Percentiles rank a stretch among this genome's conserved stretches.
These are phyloP conservation scores for Tupaia tana DNA, from an alignment of 2,113 vertebrate genomes.

Conservation along the genomic window DNA sequence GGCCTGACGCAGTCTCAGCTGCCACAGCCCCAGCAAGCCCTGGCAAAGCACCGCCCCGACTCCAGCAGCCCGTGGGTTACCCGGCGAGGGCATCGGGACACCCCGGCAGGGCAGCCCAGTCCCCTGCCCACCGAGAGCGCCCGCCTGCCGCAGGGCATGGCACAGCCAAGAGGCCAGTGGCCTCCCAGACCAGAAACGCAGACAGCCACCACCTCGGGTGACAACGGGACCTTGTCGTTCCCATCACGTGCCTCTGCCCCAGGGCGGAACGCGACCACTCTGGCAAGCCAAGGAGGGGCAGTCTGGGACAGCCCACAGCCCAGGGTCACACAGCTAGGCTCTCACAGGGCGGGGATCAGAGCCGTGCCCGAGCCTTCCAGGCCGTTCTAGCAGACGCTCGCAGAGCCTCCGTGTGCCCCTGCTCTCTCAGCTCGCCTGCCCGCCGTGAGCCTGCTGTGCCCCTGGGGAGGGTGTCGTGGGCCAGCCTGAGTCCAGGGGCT, in stretches of 20 bases:
- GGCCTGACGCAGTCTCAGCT: neutral
- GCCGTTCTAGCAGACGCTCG: slow-evolving; percentile 65
- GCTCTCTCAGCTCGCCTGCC: slow-evolving; percentile 66
- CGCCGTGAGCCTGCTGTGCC: slow-evolving; percentile 57
- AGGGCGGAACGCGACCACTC: slow-evolving; percentile 70
- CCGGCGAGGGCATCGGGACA: neutral
- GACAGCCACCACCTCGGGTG: neutral
- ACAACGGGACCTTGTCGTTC: slow-evolving; percentile 73
- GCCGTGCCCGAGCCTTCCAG: slow-evolving; percentile 77
- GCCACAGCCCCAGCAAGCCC: neutral
- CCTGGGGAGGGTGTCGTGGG: slow-evolving; percentile 24
- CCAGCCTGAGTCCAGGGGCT: slow-evolving; percentile 2
- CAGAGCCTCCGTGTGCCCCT: slow-evolving; percentile 71
- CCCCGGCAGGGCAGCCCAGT: neutral
- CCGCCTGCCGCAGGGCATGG: neutral
- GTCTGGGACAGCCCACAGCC: slow-evolving; percentile 64
- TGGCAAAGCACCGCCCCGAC: neutral
- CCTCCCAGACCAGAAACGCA: slow-evolving; percentile 55
- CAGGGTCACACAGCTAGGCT: slow-evolving; percentile 79
- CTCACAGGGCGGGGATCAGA: slow-evolving; percentile 78
- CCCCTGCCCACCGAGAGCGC: neutral
- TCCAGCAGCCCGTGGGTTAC: neutral
- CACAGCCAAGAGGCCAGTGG: slow-evolving; percentile 5
- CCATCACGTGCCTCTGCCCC: slow-evolving; percentile 57
- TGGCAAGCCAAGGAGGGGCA: slow-evolving; percentile 69